Evolutionary conservation across 2,113 vertebrate species (phyloP), one percentile per base, ranked within the genome.

Genomic region (Nannobrachium achirus): DNA sequence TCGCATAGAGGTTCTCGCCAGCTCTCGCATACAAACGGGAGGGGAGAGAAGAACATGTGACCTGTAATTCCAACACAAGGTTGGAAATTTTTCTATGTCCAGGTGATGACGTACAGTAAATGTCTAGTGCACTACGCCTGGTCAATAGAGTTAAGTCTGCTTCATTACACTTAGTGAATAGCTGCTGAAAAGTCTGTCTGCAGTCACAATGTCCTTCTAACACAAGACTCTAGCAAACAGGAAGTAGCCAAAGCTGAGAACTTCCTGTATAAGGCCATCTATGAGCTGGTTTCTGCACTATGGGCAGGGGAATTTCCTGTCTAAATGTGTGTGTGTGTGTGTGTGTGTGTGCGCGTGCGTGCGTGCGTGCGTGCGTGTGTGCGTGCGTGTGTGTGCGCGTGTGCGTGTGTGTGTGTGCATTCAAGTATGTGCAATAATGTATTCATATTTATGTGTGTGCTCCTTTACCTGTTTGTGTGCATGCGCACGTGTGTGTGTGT

Each of bases 211-310:
- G 87, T 84, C 77, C 69, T 40, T 71, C 39, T 67, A 73, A 82
- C 73, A 65, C 58, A 55, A 63, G 20, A 48, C 49, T 74, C 81
- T 53, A 73, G 75, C 84, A 91, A 93, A 93, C 92, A 92, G 93
- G 93, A 93, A 91, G 83, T 63, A 66, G 83, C 83, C 87, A 85
- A 76, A 80, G 84, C 85, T 85, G 88, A 92, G 90, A 92, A 90
- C 86, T 88, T 94, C 93, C 91, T 91, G 90, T 83, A 81, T 80
- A 55, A 79, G 73, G 80, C 88, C 79, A 86, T 90, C 77, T 71
- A 84, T 66, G 58, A 68, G 52, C 75, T 77, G 59, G 67, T 45
- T 68, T 60, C 18, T 76, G 70, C 50, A 74, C 75, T 75, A 65
- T 60, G 69, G 78, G 77, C 83, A 76, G 73, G 57, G 56, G 40